These are phyloP conservation scores for Misgurnus anguillicaudatus DNA, from an alignment of 2,113 vertebrate species.

Conservation along the genomic window DNA sequence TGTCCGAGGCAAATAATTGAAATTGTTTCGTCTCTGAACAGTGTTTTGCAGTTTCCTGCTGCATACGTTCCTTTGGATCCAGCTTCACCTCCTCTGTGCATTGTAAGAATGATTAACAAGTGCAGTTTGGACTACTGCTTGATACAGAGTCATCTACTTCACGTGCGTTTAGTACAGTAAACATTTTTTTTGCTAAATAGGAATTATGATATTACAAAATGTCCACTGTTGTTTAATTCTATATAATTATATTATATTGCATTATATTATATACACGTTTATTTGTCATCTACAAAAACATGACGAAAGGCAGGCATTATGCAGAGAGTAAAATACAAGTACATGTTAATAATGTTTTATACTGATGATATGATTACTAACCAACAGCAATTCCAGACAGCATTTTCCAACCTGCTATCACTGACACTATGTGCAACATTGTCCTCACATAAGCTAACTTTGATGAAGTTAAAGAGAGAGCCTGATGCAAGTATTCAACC, in stretches of 20 bases:
- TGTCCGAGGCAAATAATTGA: neutral
- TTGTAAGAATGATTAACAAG: slow-evolving; percentile 76
- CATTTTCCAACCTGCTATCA: slow-evolving; percentile 59
- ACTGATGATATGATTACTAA: neutral
- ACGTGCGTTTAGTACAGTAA: slow-evolving; percentile 68
- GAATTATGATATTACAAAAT: neutral
- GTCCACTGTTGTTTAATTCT: neutral
- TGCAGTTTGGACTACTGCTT: slow-evolving; percentile 81
- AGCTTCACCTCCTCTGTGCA: slow-evolving; percentile 75
- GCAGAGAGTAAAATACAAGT: too few species aligned
- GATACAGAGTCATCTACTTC: slow-evolving; percentile 80
- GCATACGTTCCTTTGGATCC: slow-evolving; percentile 90
- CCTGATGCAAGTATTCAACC: neutral
- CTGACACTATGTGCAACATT: slow-evolving; percentile 60
- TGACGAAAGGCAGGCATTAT: too few species aligned
- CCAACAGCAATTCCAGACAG: slow-evolving; percentile 78
- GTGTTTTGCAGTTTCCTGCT: slow-evolving; percentile 86
- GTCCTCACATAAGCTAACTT: slow-evolving; percentile 74
- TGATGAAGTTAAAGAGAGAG: slow-evolving; percentile 69
- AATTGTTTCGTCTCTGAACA: slow-evolving; percentile 54
- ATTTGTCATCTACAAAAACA: too few species aligned
- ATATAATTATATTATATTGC: neutral
- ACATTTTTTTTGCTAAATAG: neutral
- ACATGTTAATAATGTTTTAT: neutral
- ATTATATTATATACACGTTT: neutral